Evolutionary conservation across 2,888 invertebrate genomes (phyloP), one percentile per base, ranked within the genome.

Genomic region (Rhaphigaster nebulosa): DNA sequence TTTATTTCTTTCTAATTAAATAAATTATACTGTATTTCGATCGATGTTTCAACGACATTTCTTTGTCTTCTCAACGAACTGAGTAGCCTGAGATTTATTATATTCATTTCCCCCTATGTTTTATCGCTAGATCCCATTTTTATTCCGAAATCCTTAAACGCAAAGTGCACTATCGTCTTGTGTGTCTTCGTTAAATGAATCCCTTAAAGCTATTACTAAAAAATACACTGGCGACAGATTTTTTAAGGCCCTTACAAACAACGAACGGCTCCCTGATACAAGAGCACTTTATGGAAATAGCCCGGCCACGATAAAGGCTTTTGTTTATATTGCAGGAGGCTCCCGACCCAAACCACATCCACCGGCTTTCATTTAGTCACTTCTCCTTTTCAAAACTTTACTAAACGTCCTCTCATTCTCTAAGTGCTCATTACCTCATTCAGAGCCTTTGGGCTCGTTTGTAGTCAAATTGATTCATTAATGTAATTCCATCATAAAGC

Each of bases 271-370:
- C 20, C 20, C 70, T 76, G 84, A 84, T 50, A 84, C 84, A 84
- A n/a, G 45, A 13, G 45, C 45, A 84, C 84, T 84, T 84, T 84
- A 84, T 84, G 84, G 84, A 84, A 84, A 84, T 84, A 45, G 84
- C 84, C n/a, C 10, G 12, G n/a, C n/a, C 0, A 29, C 84, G 84
- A 84, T 84, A 84, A 84, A 84, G 45, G 84, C 84, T 84, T 84
- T 84, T 84, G 84, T 84, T 45, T 84, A 84, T 84, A 84, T 50
- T 84, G 84, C 45, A 18, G n/a, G 45, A 4, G 45, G 26, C 8
- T n/a, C 18, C n/a, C 26, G 8, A 15, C 41, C 41, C 45, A 20
- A 5, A 13, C 84, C 84, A 26, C n/a, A 84, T 80, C 45, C 45
- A 84, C 45, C 41, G 10, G 20, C 12, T 41, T 80, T n/a, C 45